A percentile compares a stretch with the other conserved stretches of the same genome.
These are phyloP conservation scores for Aurelia aurita complex sp. Pacific DNA, from an alignment of 30 jellyfish, hydroid and myxozoan species.

Conservation along the genomic window DNA sequence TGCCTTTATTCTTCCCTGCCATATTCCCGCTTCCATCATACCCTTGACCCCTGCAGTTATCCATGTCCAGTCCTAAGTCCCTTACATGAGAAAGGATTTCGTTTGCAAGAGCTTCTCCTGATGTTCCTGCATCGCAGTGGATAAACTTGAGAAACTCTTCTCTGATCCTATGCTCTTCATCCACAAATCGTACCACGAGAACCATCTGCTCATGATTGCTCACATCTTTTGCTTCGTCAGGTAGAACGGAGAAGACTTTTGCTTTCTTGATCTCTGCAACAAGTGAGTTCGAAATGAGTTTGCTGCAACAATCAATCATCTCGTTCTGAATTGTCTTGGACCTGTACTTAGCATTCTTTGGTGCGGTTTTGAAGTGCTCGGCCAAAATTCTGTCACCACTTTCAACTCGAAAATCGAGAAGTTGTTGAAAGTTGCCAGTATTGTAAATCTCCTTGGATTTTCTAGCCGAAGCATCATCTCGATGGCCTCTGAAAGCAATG, in stretches of 20 bases:
- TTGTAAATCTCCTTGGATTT: not conserved
- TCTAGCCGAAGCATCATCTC: constrained; percentile 13
- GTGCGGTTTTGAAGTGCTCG: constrained; percentile 30
- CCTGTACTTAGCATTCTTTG: constrained; percentile 65
- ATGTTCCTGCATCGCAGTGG: constrained; percentile 32
- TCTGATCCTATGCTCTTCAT: not conserved
- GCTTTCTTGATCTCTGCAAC: constrained; percentile 30
- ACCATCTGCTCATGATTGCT: constrained; percentile 62
- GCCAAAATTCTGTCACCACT: constrained; percentile 15
- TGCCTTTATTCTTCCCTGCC: too few species aligned
- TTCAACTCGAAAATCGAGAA: constrained; percentile 12
- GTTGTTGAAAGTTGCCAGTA: not conserved
- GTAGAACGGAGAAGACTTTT: constrained; percentile 38
- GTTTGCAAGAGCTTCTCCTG: not conserved
- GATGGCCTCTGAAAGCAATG: not conserved
- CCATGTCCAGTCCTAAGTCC: too few species aligned
- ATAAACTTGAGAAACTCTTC: constrained; percentile 22
- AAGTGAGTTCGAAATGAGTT: constrained; percentile 4
- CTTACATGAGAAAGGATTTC: too few species aligned
- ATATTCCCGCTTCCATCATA: too few species aligned
- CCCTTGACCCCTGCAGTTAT: too few species aligned
- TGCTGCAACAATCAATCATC: constrained; percentile 42
- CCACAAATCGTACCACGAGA: constrained; percentile 37
- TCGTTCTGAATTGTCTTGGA: constrained; percentile 64
- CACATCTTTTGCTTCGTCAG: constrained; percentile 59